Evolutionary conservation across 1,140 invertebrate species (phyloP), one percentile per base, ranked within the genome.

Genomic region (Sarcophaga bullata): DNA sequence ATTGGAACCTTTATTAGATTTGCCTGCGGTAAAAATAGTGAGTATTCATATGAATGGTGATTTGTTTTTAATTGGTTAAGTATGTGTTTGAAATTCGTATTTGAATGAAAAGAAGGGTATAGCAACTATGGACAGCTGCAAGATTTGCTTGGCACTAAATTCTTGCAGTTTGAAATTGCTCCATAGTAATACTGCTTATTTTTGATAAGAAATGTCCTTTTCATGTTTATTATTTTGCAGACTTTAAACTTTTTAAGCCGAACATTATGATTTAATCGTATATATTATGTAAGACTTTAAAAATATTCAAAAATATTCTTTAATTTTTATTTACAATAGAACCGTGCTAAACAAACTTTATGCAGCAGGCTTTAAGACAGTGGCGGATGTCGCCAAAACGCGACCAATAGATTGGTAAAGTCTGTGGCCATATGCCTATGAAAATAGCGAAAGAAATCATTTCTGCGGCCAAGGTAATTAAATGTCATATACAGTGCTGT

Each of bases 11-110:
- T 90, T 98, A 52, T 93, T 98, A 93, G 95, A 97, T 89, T 90
- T 97, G 62, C 96, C 96, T 47, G 92, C 93, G 80, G 95, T 98
- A 5, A 97, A 96, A 92, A 93, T 94, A 88, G 95, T 96, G 50
- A 78, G 17, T 78, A 68, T 73, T 48, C 82, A 62, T 7, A 62
- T 62, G 25, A 62, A 1, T 13, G n/a, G n/a, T n/a, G n/a, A n/a
- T n/a, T n/a, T n/a, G n/a, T n/a, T n/a, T n/a, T n/a, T n/a, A n/a
- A n/a, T n/a, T n/a, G n/a, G n/a, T n/a, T n/a, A n/a, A n/a, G n/a
- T n/a, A n/a, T n/a, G n/a, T n/a, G n/a, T n/a, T n/a, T n/a, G n/a
- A n/a, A n/a, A n/a, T n/a, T n/a, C n/a, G n/a, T n/a, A n/a, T n/a
- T n/a, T n/a, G n/a, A n/a, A n/a, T n/a, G n/a, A n/a, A n/a, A n/a